These are phyloP conservation scores for Microtus oregoni DNA, from an alignment of 2,113 vertebrate genomes.

Conservation along the genomic window DNA sequence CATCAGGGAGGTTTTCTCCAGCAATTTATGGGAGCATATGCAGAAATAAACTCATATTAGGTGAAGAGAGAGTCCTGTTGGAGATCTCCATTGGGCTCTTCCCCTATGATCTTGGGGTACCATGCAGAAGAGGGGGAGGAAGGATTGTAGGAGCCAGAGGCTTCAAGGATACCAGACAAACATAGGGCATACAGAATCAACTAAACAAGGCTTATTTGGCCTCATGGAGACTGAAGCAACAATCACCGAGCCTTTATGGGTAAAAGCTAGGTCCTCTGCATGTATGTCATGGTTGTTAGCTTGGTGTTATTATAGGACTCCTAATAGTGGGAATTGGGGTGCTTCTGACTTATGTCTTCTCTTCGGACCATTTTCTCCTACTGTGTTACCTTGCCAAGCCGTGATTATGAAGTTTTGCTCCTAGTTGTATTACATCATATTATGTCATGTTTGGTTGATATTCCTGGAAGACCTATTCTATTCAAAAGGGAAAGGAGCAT, in stretches of 20 bases:
- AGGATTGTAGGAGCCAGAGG: not conserved
- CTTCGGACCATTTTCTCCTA: not conserved
- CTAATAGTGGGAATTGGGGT: not conserved
- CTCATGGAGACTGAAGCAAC: not conserved
- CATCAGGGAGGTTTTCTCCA: not conserved
- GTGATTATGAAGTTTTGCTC: not conserved
- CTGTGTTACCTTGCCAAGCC: not conserved
- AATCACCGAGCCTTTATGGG: not conserved
- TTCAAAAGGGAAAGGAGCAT: not conserved
- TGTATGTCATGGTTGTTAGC: not conserved
- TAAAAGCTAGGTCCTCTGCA: not conserved
- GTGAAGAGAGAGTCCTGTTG: not conserved
- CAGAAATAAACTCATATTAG: not conserved
- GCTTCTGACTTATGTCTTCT: not conserved
- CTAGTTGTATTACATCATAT: not conserved
- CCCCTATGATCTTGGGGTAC: not conserved
- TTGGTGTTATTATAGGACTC: not conserved
- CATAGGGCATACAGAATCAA: not conserved
- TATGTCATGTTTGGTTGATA: not conserved
- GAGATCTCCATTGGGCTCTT: not conserved
- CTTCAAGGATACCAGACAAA: not conserved
- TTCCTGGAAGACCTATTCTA: not conserved
- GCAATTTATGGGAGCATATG: no score
- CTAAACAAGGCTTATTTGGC: not conserved
- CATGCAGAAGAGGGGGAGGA: not conserved